Evolutionary conservation across 2,888 invertebrate genomes (phyloP), one percentile per base, ranked within the genome.

Genomic region (Lamellibrachia satsuma): DNA sequence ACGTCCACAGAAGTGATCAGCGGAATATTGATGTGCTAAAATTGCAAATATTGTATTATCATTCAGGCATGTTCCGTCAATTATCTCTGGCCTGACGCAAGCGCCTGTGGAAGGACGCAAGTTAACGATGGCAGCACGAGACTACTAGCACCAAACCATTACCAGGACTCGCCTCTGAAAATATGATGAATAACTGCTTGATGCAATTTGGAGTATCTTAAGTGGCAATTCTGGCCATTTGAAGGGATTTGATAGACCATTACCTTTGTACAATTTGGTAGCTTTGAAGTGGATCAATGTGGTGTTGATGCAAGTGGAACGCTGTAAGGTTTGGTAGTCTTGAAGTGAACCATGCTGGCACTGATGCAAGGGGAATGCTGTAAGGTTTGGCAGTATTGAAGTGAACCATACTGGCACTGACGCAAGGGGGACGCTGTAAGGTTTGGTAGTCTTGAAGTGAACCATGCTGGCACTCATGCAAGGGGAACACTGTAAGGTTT

Each of bases 31-130:
- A 75, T 75, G 75, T 22, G 75, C 75, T 15, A 6, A 75, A 75
- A 75, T 75, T 75, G 75, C 75, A 75, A 15, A 75, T 75, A 75
- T 75, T 75, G 22, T 75, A 75, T 75, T 75, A 75, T 75, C 75
- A 22, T 75, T n/a, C 22, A 75, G n/a, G 75, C 22, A 4, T 22
- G 75, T n/a, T 75, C 22, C n/a, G 75, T 15, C 75, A 75, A 75
- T 75, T 15, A 75, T 75, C 15, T 15, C 15, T 75, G 1, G 75
- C 75, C 22, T 75, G 75, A 75, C 75, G 75, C n/a, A 75, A 75
- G 1, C 3, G 75, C 75, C 22, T 0, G 6, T n/a, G 22, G 15
- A 75, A 75, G 22, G 22, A 15, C 22, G 22, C 75, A 75, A 75
- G 22, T n/a, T 75, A 22, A 6, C 75, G 6, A 75, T 2, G 75